Evolutionary conservation across 2,113 vertebrate genomes (phyloP).

Genomic region (Phalacrocorax pelagicus): DNA sequence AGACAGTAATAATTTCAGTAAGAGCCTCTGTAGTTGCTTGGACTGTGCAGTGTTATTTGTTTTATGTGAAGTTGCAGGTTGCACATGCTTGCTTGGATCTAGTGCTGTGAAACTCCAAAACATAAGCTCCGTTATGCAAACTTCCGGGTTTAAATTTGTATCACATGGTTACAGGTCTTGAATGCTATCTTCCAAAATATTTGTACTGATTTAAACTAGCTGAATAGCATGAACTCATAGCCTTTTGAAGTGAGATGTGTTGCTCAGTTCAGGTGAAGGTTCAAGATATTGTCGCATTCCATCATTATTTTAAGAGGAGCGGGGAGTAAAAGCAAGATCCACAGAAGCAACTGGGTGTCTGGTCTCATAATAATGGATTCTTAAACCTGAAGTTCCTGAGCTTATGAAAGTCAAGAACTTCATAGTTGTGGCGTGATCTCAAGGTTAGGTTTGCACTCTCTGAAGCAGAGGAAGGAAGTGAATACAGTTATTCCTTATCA

Average conservation of each 20-base stretch:
- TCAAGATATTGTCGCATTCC: neutral
- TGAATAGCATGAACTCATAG: neutral
- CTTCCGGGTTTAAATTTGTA: neutral
- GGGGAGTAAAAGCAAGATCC: neutral
- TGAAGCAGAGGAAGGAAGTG: neutral
- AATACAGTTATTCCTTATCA: neutral
- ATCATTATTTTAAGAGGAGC: neutral
- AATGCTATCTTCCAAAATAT: neutral
- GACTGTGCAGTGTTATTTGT: neutral
- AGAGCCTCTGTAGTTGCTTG: neutral
- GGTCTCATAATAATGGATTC: neutral
- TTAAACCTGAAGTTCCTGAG: neutral
- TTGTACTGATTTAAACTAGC: neutral
- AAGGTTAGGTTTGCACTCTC: neutral
- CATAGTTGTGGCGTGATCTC: accelerated
- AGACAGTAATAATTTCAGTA: neutral
- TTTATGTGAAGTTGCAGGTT: neutral
- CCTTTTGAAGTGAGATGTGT: neutral
- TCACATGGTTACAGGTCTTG: neutral
- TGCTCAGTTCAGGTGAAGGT: neutral
- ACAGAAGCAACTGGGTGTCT: neutral
- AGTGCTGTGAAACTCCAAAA: neutral
- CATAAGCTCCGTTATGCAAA: accelerated
- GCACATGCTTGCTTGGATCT: neutral
- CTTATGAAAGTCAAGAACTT: neutral